phyloP scores from a whole-genome alignment of 2,888 invertebrate species.

The Erebia ligea region DNA sequence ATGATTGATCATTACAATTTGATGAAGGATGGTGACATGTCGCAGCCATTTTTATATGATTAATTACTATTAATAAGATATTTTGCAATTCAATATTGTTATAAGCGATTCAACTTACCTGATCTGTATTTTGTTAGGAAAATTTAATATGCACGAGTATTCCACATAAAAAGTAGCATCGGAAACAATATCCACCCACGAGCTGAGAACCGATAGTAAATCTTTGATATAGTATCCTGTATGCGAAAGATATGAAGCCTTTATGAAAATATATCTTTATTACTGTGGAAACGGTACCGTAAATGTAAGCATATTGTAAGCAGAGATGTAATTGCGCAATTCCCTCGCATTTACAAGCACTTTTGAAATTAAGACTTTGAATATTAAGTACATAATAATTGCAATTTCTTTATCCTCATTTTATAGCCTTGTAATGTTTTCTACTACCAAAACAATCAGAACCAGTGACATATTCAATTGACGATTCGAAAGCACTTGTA shows the following conservation, averaged over 20 bases:
- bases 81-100: not conserved
- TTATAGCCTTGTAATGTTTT: too few species aligned
- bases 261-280: slow-evolving; percentile 14
- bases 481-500: too few species aligned
- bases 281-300: not conserved
- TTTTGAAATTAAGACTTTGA: too few species aligned
- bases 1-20: not conserved
- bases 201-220: slow-evolving; percentile 12
- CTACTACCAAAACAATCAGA: too few species aligned
- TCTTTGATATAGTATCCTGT: slow-evolving; percentile 18
- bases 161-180: not conserved
- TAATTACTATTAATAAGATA: not conserved
- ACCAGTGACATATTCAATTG: too few species aligned
- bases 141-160: slow-evolving; percentile 2
- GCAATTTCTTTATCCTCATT: too few species aligned
- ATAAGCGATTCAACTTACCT: not conserved
- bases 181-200: slow-evolving; percentile 18
- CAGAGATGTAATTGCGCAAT: too few species aligned
- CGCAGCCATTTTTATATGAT: not conserved
- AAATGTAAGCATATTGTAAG: not conserved
- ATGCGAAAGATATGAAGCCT: slow-evolving; percentile 15
- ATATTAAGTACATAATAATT: too few species aligned
- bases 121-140: not conserved
- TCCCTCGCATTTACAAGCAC: too few species aligned
- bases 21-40: not conserved